Base-by-base conservation (phyloP, 2,797 vertebrate genomes). In the Hyperoplus immaculatus region DNA sequence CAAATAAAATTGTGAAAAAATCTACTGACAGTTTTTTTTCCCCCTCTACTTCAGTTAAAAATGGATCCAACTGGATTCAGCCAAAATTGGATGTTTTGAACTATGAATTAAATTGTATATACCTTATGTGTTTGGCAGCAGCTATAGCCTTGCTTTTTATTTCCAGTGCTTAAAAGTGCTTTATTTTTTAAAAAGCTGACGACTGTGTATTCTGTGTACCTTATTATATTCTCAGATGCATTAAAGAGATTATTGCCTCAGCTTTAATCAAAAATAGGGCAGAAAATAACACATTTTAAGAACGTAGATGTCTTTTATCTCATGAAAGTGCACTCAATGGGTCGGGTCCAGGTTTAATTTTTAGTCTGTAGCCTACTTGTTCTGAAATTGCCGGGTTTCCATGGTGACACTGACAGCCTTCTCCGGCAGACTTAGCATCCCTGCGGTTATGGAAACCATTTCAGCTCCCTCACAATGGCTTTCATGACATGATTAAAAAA, bases 351-450 rank as follows among this genome's bases (percentile, higher is more conserved):
- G 43, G 56, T 63, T 59, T 77, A 1, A 69, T 66, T 74, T 85
- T 69, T 38, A 61, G 67, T 51, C 47, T 75, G 47, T 38, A 29
- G 29, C 29, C 29, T 29, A 62, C 49, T 72, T 62, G 55, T 55
- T 71, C 29, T 29, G 29, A n/a, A 53, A 29, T 43, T 75, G 57
- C 36, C 75, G 49, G 38, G 90, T 93, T 93, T 88, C 90, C 83
- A 87, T 93, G 88, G 94, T 85, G 83, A 86, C 88, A 83, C 53
- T 51, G 75, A 73, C 60, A 82, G 69, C 68, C 72, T 87, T 60
- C 46, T 39, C 75, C 76, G 84, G 64, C 63, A 81, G 29, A 64
- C 51, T 21, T 4, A 8, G 46, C 69, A 70, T 78, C 56, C 68
- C 56, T 18, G 60, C 73, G 75, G 71, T 72, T 74, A 69, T 60